phyloP scores from a whole-genome alignment of 2,888 invertebrate genomes.

The Blastobasis adustella region DNA sequence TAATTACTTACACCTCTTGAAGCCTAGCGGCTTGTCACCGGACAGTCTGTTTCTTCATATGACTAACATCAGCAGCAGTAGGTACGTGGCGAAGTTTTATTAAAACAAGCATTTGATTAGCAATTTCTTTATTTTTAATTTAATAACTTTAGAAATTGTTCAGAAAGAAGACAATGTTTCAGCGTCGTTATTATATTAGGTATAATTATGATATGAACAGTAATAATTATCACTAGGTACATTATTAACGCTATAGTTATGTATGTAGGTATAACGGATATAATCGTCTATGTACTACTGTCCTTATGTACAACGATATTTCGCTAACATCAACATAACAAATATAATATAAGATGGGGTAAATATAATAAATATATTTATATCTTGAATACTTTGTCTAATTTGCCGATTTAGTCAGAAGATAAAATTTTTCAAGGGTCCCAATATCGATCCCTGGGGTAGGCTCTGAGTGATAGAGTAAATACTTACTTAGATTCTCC shows the following conservation, averaged over 20 bases:
- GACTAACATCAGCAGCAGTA: too few species aligned
- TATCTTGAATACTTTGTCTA: constrained; percentile 36
- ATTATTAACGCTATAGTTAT: constrained; percentile 64
- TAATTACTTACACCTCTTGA: too few species aligned
- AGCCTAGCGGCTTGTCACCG: too few species aligned
- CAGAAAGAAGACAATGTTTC: constrained; percentile 82
- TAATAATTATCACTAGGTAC: constrained; percentile 73
- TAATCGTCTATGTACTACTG: constrained; percentile 57
- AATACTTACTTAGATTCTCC: too few species aligned
- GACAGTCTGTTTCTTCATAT: too few species aligned
- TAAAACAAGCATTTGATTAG: constrained; percentile 59
- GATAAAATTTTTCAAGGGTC: too few species aligned
- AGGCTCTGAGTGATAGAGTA: too few species aligned
- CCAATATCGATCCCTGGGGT: too few species aligned
- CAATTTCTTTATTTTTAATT: constrained; percentile 76
- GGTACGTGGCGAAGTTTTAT: constrained; percentile 13
- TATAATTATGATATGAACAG: constrained; percentile 82
- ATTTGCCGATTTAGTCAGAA: too few species aligned
- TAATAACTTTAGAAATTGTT: constrained; percentile 85
- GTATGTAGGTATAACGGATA: constrained; percentile 62
- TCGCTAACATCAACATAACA: constrained; percentile 51
- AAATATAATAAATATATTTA: constrained; percentile 19
- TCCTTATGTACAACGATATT: constrained; percentile 53
- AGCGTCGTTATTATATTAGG: constrained; percentile 68
- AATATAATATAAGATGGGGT: constrained; percentile 32